Base-by-base conservation (phyloP, 2,888 invertebrate genomes). In the Cinara cedri region DNA sequence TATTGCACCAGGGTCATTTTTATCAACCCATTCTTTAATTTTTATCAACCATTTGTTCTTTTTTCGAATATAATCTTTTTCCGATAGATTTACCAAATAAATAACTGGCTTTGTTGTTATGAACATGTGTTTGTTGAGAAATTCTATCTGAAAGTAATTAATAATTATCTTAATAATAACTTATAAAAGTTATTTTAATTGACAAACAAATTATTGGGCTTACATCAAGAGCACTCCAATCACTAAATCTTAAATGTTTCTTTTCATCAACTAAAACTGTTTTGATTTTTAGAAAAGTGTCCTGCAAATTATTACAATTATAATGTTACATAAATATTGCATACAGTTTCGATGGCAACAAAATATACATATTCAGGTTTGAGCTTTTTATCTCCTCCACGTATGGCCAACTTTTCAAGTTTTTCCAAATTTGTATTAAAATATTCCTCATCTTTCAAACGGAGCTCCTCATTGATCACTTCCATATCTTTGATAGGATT, bases 11-110 rank as follows among this genome's bases (percentile, higher is more conserved):
- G 97, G 93, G 86, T 99, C 99, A 85, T 98, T 92, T 85, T 93
- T 93, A 86, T 99, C 98, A 83, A 99, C 94, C 97, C 97, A 99
- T 86, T 97, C 97, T 86, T 99, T 99, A 84, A 99, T 94, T 88
- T 98, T 98, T 70, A 92, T 89, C 85, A 97, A 88, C 97, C 97
- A 98, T 88, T 98, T 98, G 86, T 98, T 98, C 88, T 98, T 98
- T 89, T 98, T 98, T 84, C 97, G 91, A 84, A 96, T 96, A 86
- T 96, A 99, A 87, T 99, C 99, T 87, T 96, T 97, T 87, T 98
- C 97, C 0, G 98, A 94, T 82, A 99, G 88, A 87, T 99, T 99
- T 11, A 99, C 93, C 83, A 99, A 89, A 86, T 99, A 99, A 83
- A 99, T 92, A 81, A 95, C 94, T 0, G 99, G 99, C 86, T 99